Evolutionary conservation across 2,888 invertebrate genomes (phyloP).

Genomic region (Nasonovia ribisnigri): DNA sequence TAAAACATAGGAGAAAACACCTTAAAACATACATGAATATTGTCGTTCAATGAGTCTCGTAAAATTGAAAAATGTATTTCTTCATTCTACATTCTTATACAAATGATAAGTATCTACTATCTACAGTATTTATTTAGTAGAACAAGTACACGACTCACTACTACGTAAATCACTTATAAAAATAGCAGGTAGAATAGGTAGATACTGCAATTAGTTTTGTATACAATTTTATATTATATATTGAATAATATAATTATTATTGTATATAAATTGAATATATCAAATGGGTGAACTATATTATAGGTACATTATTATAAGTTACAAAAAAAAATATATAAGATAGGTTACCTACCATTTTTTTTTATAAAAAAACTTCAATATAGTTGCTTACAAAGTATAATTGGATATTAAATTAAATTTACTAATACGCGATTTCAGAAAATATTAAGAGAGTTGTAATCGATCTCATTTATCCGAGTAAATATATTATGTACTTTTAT

Average conservation of each 20-base stretch:
- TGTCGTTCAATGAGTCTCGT: not conserved
- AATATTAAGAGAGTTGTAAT: not conserved
- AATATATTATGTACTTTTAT: not conserved
- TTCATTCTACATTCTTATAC: not conserved
- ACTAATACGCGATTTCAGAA: not conserved
- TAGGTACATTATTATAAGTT: not conserved
- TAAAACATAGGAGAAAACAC: not conserved
- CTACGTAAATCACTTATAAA: not conserved
- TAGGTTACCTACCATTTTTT: not conserved
- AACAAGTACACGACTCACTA: not conserved
- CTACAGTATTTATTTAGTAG: not conserved
- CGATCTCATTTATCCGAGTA: not conserved
- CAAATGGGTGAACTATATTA: not conserved
- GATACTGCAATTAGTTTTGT: not conserved
- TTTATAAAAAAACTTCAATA: not conserved
- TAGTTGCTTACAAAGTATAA: not conserved
- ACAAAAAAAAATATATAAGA: not conserved
- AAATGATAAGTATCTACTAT: too few species aligned
- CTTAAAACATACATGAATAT: not conserved
- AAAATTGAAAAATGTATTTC: not conserved
- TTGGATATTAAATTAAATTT: not conserved
- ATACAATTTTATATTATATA: not conserved
- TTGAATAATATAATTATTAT: too few species aligned
- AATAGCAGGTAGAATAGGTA: too few species aligned
- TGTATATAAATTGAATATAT: not conserved